Evolutionary conservation across 1,140 invertebrate species (phyloP), one percentile per base, ranked within the genome.

Genomic region (Heliothis virescens): DNA sequence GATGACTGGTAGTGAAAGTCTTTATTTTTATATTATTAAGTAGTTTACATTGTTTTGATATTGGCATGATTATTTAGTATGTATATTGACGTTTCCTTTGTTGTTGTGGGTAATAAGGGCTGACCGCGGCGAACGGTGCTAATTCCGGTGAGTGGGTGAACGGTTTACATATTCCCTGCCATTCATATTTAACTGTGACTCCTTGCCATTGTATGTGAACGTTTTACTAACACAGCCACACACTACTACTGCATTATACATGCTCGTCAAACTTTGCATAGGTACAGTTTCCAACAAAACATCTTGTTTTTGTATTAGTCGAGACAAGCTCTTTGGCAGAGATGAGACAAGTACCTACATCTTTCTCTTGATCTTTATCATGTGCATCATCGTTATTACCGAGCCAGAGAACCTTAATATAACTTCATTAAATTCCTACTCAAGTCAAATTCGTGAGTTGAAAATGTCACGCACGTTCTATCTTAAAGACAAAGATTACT

Each of bases 91-190:
- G 16, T 78, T 77, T 79, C 79, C 83, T 85, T 88, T 91, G 79
- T 88, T 91, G 81, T 92, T 90, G 85, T 88, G 87, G 90, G 82
- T 90, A 88, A 87, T 80, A 90, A 92, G 92, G 90, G 83, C 81
- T 92, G 86, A 71, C 82, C 74, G 80, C 87, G 77, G 74, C 79
- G 83, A 87, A 86, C 81, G 82, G 86, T 90, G 84, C 79, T 80
- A 86, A 88, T 83, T 82, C 85, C 83, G 90, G 91, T 94, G 89
- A 93, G 89, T 93, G 86, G 85, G 87, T 89, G 85, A 83, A 86
- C 74, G 69, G 76, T 86, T 86, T 91, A 85, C 82, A 86, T 87
- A 81, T 55, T 77, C 75, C 80, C 85, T 87, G 77, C 72, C 60
- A 79, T 79, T 73, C 74, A 59, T 79, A 86, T 81, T 74, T 83